Conservation (phyloP, 2,888 invertebrate genomes). For the Cheilosia pagana region DNA sequence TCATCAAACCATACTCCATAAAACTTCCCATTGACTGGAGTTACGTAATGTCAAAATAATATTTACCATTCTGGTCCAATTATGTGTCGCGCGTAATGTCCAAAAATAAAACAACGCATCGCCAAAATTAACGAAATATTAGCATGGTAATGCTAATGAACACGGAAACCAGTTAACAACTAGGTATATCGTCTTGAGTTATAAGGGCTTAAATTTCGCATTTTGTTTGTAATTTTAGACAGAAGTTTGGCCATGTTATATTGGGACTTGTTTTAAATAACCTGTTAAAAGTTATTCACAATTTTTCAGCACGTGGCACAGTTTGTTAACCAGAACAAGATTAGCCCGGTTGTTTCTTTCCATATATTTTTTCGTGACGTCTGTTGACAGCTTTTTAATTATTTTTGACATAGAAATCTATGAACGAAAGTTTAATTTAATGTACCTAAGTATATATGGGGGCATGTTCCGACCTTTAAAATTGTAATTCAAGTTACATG, state of each 20-base stretch:
- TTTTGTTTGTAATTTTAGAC: constrained; percentile 11
- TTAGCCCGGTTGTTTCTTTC: neutral
- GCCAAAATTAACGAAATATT: constrained; percentile 5
- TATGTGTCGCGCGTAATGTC: constrained; percentile 16
- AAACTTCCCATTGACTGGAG: neutral
- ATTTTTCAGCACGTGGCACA: neutral
- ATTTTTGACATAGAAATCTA: too few species aligned
- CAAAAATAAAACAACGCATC: constrained; percentile 6
- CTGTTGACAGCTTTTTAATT: too few species aligned
- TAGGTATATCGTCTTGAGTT: neutral
- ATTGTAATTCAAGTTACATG: too few species aligned
- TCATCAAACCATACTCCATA: too few species aligned
- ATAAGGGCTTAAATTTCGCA: constrained; percentile 8
- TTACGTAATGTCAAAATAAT: neutral
- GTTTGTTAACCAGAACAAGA: neutral
- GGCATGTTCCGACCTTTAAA: too few species aligned
- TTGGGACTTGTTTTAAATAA: neutral
- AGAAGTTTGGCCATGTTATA: neutral
- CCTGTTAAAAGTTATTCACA: constrained; percentile 1
- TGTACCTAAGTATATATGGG: too few species aligned
- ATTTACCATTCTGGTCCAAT: constrained; percentile 2
- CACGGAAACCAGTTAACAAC: constrained; percentile 4
- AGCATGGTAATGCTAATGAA: constrained; percentile 17
- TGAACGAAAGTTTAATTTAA: too few species aligned
- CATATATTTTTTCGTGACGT: too few species aligned